Percentiles rank a stretch among this genome's conserved stretches.
Evolutionary conservation across 2,113 vertebrate genomes (phyloP).

Genomic region (Chelonoidis abingdonii): DNA sequence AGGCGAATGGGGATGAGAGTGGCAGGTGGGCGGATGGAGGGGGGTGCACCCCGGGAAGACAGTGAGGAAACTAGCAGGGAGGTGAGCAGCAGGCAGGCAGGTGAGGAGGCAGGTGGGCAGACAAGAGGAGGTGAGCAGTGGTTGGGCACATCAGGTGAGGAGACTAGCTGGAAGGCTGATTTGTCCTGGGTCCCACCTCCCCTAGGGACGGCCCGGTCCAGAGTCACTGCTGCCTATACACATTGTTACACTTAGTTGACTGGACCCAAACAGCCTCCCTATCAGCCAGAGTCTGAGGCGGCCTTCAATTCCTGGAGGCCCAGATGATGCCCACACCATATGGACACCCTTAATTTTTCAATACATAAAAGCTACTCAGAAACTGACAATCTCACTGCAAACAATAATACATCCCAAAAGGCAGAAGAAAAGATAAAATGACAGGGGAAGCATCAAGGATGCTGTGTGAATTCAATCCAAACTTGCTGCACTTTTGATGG

Average conservation of each 20-base stretch:
- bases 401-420: background rate
- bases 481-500: background rate
- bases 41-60: no score
- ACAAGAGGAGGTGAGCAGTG: no score
- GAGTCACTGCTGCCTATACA: background rate
- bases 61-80: no score
- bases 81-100: no score
- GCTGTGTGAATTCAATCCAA: background rate
- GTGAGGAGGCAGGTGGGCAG: no score
- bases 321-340: background rate
- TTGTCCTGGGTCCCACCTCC: background rate
- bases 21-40: no score
- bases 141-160: no score
- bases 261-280: background rate
- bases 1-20: no score
- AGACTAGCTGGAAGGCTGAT: background rate
- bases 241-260: background rate
- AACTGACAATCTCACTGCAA: background rate
- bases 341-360: background rate
- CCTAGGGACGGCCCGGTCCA: background rate
- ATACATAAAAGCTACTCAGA: background rate
- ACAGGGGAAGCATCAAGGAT: background rate
- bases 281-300: background rate
- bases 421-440: background rate
- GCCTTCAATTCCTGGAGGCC: background rate